Base-by-base conservation (phyloP, 2,888 invertebrate genomes). In the Plebejus melissa region DNA sequence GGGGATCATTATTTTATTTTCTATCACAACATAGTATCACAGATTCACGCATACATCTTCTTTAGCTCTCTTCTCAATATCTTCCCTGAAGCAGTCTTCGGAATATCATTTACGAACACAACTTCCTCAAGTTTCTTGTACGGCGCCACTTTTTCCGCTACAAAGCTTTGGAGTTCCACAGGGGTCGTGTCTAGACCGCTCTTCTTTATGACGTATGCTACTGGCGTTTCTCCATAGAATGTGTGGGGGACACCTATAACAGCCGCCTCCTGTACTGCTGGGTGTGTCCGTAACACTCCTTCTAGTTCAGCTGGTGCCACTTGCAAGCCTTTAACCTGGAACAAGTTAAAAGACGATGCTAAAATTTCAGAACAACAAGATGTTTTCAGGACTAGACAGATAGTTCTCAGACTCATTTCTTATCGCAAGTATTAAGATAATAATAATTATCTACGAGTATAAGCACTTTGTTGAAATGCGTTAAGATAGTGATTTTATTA, bases 241-340 rank as follows among this genome's bases (percentile, higher is more conserved):
- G 94, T 94, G 82, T 97, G 95, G 0, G 96, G 96, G 6, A 97
- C 90, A 0, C 98, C 98, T 76, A 98, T 95, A 1, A 99, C 98
- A 0, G 97, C 98, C 0, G 97, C 97, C 80, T 98, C 98, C 54
- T 93, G 88, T 0, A 99, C 95, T 1, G 95, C 95, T 0, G 97
- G 97, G 86, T 97, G 96, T 4, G 94, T 94, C 65, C 97, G 91
- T 0, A 98, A 89, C 2, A 97, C 81, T 60, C 95, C 96, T 87
- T 98, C 98, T 36, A 98, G 87, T 86, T 98, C 98, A 0, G 98
- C 98, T 50, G 98, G 98, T 0, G 98, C 96, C 16, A 98, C 98
- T 95, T 98, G 95, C 88, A 94, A 95, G 2, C 94, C 96, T 90
- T 95, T 96, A 0, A 96, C 96, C 93, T 93, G 83, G 75, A 74